Percentiles rank a stretch among this genome's conserved stretches.
phyloP scores from a whole-genome alignment of 2,888 invertebrate genomes.

The Tetragnatha montana region DNA sequence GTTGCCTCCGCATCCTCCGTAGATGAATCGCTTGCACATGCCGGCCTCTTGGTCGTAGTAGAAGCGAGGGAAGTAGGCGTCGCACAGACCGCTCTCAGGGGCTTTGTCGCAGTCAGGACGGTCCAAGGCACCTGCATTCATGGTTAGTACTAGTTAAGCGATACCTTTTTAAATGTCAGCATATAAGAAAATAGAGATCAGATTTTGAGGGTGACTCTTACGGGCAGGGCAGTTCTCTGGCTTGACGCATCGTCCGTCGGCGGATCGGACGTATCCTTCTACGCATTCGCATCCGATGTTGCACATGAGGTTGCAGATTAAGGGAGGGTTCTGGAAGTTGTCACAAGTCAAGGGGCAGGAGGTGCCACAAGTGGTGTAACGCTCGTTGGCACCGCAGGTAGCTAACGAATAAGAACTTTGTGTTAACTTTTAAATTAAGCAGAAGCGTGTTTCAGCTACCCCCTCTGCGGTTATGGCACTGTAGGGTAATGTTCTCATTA shows the following conservation, averaged over 20 bases:
- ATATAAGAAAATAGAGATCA: neutral
- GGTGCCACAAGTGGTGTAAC: conserved; percentile 27
- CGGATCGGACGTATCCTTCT: conserved; percentile 65
- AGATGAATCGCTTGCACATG: conserved; percentile 54
- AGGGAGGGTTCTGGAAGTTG: conserved; percentile 65
- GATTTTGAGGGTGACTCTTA: neutral
- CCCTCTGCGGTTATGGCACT: too few relatives aligned
- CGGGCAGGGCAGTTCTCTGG: conserved; percentile 62
- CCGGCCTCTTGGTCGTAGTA: conserved; percentile 42
- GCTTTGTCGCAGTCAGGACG: conserved; percentile 44
- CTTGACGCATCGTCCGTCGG: conserved; percentile 60
- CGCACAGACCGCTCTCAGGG: conserved; percentile 55
- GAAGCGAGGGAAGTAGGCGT: conserved; percentile 63
- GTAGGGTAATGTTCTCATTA: too few relatives aligned
- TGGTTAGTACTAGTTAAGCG: neutral
- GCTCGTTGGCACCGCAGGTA: conserved; percentile 46
- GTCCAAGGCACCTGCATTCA: neutral
- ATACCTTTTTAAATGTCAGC: neutral
- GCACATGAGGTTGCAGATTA: conserved; percentile 58
- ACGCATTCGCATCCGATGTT: conserved; percentile 66
- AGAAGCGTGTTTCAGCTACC: neutral
- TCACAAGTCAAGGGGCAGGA: conserved; percentile 67
- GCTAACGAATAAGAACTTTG: neutral
- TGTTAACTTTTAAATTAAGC: neutral
- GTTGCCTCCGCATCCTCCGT: conserved; percentile 63